phyloP scores from a whole-genome alignment of 1,140 invertebrate species.

The Solenopsis invicta region DNA sequence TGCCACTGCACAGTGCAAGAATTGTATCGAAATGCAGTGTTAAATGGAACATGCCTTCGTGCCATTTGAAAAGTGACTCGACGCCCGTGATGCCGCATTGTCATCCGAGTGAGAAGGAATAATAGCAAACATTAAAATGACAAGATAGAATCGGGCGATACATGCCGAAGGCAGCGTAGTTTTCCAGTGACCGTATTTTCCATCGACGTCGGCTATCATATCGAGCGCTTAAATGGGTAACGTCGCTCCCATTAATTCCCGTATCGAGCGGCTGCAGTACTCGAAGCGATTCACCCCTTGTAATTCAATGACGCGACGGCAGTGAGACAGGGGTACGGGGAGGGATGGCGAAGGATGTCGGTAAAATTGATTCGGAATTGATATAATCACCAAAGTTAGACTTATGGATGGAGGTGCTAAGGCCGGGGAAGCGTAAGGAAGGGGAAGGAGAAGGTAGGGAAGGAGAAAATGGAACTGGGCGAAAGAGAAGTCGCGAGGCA shows the following conservation, averaged over 20 bases:
- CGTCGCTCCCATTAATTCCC: constrained; percentile 78
- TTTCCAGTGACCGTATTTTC: constrained; percentile 68
- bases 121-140: constrained; percentile 50
- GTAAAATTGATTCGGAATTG: constrained; percentile 82
- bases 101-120: constrained; percentile 19
- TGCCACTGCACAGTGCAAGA: background rate
- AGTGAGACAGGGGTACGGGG: constrained; percentile 13
- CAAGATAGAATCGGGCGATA: constrained; percentile 40
- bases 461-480: background rate
- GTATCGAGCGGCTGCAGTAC: constrained; percentile 75
- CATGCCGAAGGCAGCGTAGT: constrained; percentile 30
- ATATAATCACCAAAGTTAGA: constrained; percentile 78
- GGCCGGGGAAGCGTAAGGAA: background rate
- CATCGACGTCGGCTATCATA: constrained; percentile 73
- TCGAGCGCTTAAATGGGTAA: constrained; percentile 75
- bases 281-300: constrained; percentile 77
- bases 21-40: background rate
- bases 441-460: background rate
- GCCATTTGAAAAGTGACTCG: constrained; percentile 16
- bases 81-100: background rate
- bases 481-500: constrained; percentile 13
- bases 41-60: constrained; percentile 32
- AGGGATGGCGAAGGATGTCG: constrained; percentile 62
- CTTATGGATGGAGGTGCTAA: constrained; percentile 48
- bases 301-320: constrained; percentile 76